Base-by-base conservation (phyloP, 64 coral and sea anemone genomes). In the Dendronephthya gigantea region DNA sequence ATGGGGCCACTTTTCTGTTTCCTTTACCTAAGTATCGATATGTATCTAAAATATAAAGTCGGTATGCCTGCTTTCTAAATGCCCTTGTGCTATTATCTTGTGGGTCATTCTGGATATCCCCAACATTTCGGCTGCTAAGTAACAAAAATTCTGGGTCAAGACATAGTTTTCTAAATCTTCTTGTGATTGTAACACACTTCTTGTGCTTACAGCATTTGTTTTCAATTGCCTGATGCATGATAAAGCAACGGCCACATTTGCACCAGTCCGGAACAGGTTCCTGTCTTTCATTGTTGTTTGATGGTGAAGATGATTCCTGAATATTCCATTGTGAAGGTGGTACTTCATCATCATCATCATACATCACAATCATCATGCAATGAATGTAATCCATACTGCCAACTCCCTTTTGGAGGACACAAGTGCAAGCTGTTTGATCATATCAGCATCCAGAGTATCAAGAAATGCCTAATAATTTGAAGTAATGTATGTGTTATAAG, bases 321-420 rank as follows among this genome's bases (percentile, higher is more conserved):
- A n/a, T 15, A 62, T 62, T 62, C 55, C 9, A 3, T 27, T 62
- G 0, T 16, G 50, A 16, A 16, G 50, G 25, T n/a, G 55, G 25
- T 1, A 62, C 19, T 5, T 22, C 4, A 7, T 22, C 55, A 62
- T 88, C 86, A 0, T 82, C 86, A 88, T 82, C 83, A 86, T 90
- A 83, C 8, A 85, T 72, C 89, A 90, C 55, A 7, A 90, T 86
- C 1, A 90, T 83, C 1, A 86, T 28, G 41, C 28, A 39, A 30
- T 90, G 40, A 29, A 90, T 62, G 23, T 82, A 90, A 1, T 86
- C 83, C 89, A 86, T 90, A n/a, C 82, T 85, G 0, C 83, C 89
- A 22, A 82, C 34, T 0, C 88, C 88, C 28, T 82, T 90, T 37
- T 27, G 59, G 13, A 85, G 38, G 8, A 40, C 1, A 0, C 88